Conservation (phyloP, 1,140 invertebrate species). For the Pseudomyrmex gracilis region DNA sequence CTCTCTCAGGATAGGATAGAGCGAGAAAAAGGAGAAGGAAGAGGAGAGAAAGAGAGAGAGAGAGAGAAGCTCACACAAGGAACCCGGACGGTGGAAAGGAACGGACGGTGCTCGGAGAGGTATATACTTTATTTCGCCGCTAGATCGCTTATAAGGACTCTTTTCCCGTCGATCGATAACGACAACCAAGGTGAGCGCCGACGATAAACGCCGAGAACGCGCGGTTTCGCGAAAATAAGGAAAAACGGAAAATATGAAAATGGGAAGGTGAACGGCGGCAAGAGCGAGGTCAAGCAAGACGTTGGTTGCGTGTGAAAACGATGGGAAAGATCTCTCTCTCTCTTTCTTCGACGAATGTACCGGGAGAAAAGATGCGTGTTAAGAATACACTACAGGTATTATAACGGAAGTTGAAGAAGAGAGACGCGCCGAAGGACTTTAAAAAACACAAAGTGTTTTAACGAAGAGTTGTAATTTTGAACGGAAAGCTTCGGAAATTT, state of each 20-base stretch:
- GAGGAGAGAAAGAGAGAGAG: background rate
- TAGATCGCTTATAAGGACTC: background rate
- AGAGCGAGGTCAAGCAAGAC: conserved; percentile 1
- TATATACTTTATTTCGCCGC: conserved; percentile 20
- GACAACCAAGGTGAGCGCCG: background rate
- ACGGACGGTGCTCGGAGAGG: conserved; percentile 8
- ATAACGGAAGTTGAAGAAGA: background rate
- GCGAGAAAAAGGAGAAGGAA: background rate
- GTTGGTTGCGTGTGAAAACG: background rate
- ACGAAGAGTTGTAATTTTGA: no score
- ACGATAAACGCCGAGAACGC: background rate
- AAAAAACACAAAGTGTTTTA: no score
- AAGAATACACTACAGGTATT: conserved; percentile 8
- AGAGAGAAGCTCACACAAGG: conserved; percentile 15
- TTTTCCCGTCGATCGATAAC: background rate
- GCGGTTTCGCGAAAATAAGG: no score
- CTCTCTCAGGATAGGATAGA: conserved; percentile 11
- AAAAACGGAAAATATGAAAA: conserved; percentile 25
- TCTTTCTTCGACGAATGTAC: background rate
- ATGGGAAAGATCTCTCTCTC: no score
- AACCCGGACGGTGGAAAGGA: conserved; percentile 24
- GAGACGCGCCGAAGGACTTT: no score
- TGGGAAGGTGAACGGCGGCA: background rate
- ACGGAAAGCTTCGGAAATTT: background rate
- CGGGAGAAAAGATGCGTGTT: background rate